These are phyloP conservation scores for Polietes domitor DNA, from an alignment of 2,888 invertebrate genomes.

Conservation along the genomic window DNA sequence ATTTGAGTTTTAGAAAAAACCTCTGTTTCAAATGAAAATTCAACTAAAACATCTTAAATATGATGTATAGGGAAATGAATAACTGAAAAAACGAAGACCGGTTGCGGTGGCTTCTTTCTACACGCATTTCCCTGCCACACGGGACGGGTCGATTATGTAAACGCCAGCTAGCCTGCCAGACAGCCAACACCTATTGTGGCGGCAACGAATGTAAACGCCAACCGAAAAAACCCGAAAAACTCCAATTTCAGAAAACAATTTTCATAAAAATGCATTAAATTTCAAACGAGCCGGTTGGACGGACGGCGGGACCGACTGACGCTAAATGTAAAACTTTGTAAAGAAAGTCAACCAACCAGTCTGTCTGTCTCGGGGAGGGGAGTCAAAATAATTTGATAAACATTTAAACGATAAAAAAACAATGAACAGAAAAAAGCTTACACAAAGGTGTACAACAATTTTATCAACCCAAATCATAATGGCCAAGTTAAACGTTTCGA, in stretches of 20 bases:
- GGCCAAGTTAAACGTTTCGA: neutral
- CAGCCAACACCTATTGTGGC: neutral
- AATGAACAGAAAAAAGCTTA: too few relatives aligned
- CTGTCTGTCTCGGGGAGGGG: neutral
- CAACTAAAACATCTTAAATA: neutral
- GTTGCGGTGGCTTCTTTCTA: neutral
- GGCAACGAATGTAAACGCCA: neutral
- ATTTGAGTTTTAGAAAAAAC: too few relatives aligned
- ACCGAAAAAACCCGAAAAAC: neutral
- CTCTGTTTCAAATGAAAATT: neutral
- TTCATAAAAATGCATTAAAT: slow-evolving; percentile 27
- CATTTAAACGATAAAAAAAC: slow-evolving; percentile 6
- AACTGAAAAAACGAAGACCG: slow-evolving; percentile 1
- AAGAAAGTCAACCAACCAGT: slow-evolving; percentile 13
- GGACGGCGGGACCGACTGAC: too few relatives aligned
- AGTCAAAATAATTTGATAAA: slow-evolving; percentile 16
- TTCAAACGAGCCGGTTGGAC: neutral
- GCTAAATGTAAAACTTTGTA: neutral
- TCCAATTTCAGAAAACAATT: neutral
- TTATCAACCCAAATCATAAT: neutral
- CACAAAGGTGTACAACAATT: neutral
- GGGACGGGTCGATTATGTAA: slow-evolving; percentile 13
- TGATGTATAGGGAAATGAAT: neutral
- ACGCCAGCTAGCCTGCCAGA: neutral
- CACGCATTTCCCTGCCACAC: neutral